phyloP scores from a whole-genome alignment of 2,888 invertebrate species.

The Drosophila anomelani region DNA sequence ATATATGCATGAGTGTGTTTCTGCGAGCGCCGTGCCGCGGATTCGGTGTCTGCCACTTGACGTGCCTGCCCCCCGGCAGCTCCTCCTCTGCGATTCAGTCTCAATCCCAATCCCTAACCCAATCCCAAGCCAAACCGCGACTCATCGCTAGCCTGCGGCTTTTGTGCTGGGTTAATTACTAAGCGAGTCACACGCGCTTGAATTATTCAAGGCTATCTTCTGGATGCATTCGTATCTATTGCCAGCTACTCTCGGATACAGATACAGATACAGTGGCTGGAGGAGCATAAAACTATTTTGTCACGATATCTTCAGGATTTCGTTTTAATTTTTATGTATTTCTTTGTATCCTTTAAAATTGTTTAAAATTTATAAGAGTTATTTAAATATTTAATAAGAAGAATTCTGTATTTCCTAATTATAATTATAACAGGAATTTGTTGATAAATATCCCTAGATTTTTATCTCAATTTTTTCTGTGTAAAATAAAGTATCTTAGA shows the following conservation, averaged over 20 bases:
- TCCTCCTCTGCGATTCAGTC: neutral
- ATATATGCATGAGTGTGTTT: slow-evolving; percentile 45
- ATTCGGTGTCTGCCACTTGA: slow-evolving; percentile 77
- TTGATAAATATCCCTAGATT: neutral
- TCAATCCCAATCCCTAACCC: slow-evolving; percentile 14
- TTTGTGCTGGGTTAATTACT: slow-evolving; percentile 79
- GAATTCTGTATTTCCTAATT: too few species aligned
- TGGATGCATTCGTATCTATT: slow-evolving; percentile 53
- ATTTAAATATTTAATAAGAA: neutral
- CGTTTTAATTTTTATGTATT: neutral
- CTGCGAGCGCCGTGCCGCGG: slow-evolving; percentile 36
- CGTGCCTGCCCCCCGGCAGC: slow-evolving; percentile 60
- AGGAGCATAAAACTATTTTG: slow-evolving; percentile 1
- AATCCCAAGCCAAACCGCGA: slow-evolving; percentile 55
- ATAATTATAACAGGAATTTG: too few species aligned
- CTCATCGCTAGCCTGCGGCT: slow-evolving; percentile 73
- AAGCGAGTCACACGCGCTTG: slow-evolving; percentile 81
- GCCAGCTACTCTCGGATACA: slow-evolving; percentile 59
- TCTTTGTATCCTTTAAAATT: neutral
- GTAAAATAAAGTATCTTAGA: neutral
- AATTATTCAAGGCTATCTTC: slow-evolving; percentile 80
- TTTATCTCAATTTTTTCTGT: neutral
- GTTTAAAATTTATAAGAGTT: neutral
- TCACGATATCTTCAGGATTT: neutral
- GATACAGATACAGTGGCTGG: slow-evolving; percentile 3